These are phyloP conservation scores for Antechinus flavipes DNA, from an alignment of 2,113 vertebrate species.

Conservation along the genomic window DNA sequence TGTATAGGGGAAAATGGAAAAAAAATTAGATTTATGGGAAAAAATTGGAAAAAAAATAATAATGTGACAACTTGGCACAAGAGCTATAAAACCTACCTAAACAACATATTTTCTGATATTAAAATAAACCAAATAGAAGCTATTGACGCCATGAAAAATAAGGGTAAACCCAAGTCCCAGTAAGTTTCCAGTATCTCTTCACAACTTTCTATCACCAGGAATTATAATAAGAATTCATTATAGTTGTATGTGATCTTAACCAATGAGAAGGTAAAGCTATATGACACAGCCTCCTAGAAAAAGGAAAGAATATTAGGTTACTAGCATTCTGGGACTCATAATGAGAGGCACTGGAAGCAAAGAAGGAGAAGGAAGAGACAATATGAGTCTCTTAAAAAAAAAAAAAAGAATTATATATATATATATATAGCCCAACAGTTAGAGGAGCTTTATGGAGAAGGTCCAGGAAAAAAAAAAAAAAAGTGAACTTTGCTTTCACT, in stretches of 20 bases:
- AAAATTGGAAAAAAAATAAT: background rate
- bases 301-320: background rate
- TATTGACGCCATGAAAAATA: background rate
- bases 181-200: no score
- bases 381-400: background rate
- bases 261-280: background rate
- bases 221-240: background rate
- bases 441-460: background rate
- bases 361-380: background rate
- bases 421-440: background rate
- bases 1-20: background rate
- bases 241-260: background rate
- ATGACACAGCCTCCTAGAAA: background rate
- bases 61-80: background rate
- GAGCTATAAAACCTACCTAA: background rate
- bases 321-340: background rate
- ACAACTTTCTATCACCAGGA: background rate
- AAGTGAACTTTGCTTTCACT: background rate
- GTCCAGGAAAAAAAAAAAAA: background rate
- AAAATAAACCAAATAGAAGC: background rate
- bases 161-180: background rate
- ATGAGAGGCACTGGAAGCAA: background rate
- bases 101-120: background rate
- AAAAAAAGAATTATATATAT: no score
- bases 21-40: background rate